Percentiles rank a stretch among this genome's conserved stretches.
Conservation (phyloP, 2,113 vertebrate species). For the Amazona guildingii region DNA sequence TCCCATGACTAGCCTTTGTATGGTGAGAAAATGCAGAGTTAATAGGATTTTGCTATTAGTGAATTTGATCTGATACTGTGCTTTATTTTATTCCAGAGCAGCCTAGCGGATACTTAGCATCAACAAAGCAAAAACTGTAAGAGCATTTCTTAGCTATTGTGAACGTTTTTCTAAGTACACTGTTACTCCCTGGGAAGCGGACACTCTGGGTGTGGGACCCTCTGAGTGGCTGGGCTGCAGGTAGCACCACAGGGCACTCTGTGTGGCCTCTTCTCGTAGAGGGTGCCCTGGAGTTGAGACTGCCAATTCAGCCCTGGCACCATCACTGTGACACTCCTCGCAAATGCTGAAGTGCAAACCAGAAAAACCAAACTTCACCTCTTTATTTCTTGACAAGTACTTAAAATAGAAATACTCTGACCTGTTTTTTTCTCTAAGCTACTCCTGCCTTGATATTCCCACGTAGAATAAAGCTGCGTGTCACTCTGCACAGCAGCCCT, state of each 20-base stretch:
- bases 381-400: background rate
- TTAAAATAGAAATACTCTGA: slow-evolving; percentile 33
- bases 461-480: background rate
- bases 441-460: background rate
- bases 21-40: slow-evolving; percentile 66
- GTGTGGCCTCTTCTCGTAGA: background rate
- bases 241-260: background rate
- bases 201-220: background rate
- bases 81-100: slow-evolving; percentile 39
- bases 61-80: slow-evolving; percentile 46
- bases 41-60: slow-evolving; percentile 74
- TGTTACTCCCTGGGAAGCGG: background rate
- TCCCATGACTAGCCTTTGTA: slow-evolving; percentile 63
- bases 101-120: slow-evolving; percentile 46
- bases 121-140: slow-evolving; percentile 32
- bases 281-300: background rate
- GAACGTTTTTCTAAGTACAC: accelerated
- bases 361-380: background rate
- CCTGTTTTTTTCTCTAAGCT: background rate
- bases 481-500: background rate
- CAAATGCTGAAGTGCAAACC: background rate
- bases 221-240: accelerated
- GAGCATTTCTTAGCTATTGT: background rate
- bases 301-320: background rate
- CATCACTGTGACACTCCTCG: background rate